Percentiles rank a stretch among this genome's conserved stretches.
Conservation (phyloP, 2,113 vertebrate species). For the rabbit (Oryctolagus cuniculus) region DNA sequence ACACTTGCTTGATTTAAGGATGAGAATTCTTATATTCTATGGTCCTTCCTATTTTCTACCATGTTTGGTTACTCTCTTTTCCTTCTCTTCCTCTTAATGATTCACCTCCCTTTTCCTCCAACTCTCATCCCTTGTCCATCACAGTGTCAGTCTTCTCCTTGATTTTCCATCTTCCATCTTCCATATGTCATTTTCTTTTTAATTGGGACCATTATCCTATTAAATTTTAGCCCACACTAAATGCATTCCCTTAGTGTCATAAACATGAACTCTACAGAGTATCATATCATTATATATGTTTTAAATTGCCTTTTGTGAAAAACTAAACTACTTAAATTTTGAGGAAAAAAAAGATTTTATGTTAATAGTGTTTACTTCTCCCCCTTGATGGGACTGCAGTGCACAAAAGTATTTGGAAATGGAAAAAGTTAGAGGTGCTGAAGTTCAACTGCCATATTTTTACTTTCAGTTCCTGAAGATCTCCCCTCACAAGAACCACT, state of each 20-base stretch:
- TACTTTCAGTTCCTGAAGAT: background rate
- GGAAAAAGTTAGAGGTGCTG: background rate
- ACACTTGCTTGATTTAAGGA: background rate
- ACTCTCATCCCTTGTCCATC: background rate
- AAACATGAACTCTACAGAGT: background rate
- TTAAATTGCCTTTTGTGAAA: background rate
- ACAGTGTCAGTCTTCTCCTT: background rate
- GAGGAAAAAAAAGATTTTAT: background rate
- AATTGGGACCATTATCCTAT: background rate
- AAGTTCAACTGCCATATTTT: background rate
- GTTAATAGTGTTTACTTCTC: background rate
- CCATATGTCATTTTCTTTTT: background rate
- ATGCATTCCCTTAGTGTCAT: background rate
- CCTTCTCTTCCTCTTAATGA: no score
- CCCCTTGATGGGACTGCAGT: background rate
- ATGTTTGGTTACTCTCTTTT: background rate
- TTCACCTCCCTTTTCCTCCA: background rate
- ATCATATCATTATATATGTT: background rate
- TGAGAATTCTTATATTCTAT: background rate
- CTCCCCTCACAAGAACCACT: accelerated
- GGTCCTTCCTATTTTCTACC: background rate
- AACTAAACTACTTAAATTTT: background rate
- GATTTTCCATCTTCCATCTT: background rate
- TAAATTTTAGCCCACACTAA: background rate
- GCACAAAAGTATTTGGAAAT: background rate